Evolutionary conservation across 1,140 invertebrate genomes (phyloP), one percentile per base, ranked within the genome.

Genomic region (Asobara japonica): DNA sequence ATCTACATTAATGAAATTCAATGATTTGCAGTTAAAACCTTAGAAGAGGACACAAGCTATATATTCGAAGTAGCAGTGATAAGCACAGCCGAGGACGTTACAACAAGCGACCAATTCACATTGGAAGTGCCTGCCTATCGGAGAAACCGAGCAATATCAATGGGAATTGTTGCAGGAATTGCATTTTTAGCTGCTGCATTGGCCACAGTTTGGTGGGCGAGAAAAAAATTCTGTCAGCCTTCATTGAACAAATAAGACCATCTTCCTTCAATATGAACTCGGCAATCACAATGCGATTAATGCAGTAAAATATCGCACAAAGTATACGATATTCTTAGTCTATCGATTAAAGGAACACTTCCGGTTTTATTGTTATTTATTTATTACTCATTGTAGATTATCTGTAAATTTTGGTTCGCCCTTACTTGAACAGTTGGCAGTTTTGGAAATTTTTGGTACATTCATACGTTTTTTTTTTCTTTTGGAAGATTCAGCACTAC

Each of bases 1-100:
- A n/a, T n/a, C n/a, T n/a, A n/a, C n/a, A n/a, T n/a, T n/a, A n/a
- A n/a, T n/a, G n/a, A n/a, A n/a, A n/a, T n/a, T n/a, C n/a, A n/a
- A n/a, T n/a, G n/a, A n/a, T 65, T 88, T 88, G 45, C 85, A 90
- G 89, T 93, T 27, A 89, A 89, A 78, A 88, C 89, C 76, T 80
- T 93, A 38, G 89, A 91, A 74, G 92, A 93, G 79, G 91, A 92
- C 64, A 88, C 87, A 61, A 89, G 88, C 38, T 93, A 93, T 74
- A 89, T 89, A 64, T 91, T 94, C 69, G 90, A 92, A 85, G 90
- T 94, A 5, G 79, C 89, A n/a, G 90, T 91, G 0, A 83, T 90
- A 41, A 90, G 90, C 0, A 72, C 86, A 0, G 86, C 88, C 45
- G 89, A 90, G 33, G 88, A 90, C 72, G 82, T 90, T 41, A 84